These are phyloP conservation scores for Pterocles burchelli DNA, from an alignment of 2,113 vertebrate genomes.

Conservation along the genomic window DNA sequence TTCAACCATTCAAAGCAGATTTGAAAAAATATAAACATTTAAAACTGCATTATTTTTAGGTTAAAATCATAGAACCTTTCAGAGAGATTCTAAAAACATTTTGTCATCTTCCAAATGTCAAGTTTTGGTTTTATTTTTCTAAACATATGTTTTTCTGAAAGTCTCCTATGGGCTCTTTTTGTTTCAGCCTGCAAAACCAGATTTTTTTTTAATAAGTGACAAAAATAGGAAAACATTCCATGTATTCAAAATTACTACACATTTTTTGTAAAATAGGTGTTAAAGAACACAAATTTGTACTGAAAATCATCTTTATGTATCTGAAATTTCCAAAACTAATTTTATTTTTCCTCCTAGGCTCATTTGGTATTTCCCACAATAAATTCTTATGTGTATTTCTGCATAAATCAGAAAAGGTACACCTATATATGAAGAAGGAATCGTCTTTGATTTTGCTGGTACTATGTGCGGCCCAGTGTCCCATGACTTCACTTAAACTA, in stretches of 20 bases:
- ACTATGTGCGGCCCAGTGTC: neutral
- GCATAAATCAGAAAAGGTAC: neutral
- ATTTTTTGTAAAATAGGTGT: neutral
- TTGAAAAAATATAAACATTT: neutral
- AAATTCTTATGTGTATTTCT: neutral
- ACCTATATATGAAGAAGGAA: neutral
- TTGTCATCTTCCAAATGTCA: neutral
- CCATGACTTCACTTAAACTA: neutral
- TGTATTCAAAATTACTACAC: neutral
- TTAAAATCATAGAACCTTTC: neutral
- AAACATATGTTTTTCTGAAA: neutral
- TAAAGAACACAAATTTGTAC: neutral
- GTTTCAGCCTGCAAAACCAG: neutral
- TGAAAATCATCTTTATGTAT: neutral
- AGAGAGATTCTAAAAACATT: neutral
- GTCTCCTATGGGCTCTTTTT: fast-evolving
- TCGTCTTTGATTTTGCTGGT: neutral
- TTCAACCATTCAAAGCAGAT: neutral
- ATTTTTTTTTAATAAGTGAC: neutral
- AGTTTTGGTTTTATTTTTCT: neutral
- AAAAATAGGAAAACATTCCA: neutral
- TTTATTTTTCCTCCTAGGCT: neutral
- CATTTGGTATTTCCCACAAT: neutral
- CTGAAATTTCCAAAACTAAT: neutral
- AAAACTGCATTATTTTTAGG: neutral